Evolutionary conservation across 2,113 vertebrate species (phyloP).

Genomic region (Seriola quinqueradiata): DNA sequence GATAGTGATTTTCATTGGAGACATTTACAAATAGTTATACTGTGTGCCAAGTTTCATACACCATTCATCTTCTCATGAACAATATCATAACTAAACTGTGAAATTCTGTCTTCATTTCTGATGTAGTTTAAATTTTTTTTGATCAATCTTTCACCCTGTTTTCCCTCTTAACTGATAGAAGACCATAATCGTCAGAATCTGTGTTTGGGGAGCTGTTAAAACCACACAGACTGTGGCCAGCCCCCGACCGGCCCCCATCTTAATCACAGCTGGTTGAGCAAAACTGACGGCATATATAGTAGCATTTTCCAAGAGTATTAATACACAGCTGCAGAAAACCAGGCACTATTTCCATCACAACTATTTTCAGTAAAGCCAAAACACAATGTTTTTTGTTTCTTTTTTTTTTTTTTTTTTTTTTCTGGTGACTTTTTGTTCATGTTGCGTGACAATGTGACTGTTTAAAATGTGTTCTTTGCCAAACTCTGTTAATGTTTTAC

Average conservation of each 20-base stretch:
- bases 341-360: constrained; percentile 66
- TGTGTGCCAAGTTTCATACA: neutral
- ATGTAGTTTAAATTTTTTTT: neutral
- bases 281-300: constrained; percentile 74
- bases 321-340: constrained; percentile 69
- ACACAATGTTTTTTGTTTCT: constrained; percentile 3
- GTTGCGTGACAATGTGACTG: neutral
- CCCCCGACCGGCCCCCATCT: constrained; percentile 39
- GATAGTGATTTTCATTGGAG: neutral
- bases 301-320: constrained; percentile 81
- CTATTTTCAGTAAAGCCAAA: constrained; percentile 65
- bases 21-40: neutral
- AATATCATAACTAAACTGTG: neutral
- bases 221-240: constrained; percentile 66
- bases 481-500: neutral
- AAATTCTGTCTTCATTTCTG: neutral
- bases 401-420: constrained; percentile 2
- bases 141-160: neutral
- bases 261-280: constrained; percentile 78
- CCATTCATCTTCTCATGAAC: neutral
- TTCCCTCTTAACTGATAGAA: constrained; percentile 1
- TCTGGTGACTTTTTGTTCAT: neutral
- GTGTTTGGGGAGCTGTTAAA: constrained; percentile 65
- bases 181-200: neutral
- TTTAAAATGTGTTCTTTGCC: neutral